A percentile compares a stretch with the other conserved stretches of the same genome.
These are phyloP conservation scores for Heliocidaris tuberculata DNA, from an alignment of 35 echinoderm and acorn worm species.

Conservation along the genomic window DNA sequence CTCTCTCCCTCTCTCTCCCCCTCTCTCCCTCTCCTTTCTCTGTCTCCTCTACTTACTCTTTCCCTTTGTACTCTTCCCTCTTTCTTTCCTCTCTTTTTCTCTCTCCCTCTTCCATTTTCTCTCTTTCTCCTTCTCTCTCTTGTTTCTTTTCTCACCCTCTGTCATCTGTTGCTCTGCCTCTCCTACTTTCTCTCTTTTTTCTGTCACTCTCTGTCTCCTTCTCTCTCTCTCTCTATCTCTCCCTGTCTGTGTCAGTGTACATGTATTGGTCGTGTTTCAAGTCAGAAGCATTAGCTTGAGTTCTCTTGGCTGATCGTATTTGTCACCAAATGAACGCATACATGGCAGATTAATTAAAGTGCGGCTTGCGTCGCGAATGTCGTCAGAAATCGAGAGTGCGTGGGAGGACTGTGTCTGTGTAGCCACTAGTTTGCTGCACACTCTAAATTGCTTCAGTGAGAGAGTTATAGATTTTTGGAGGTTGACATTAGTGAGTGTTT, in stretches of 20 bases:
- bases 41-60: neutral
- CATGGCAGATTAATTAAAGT: constrained; percentile 13
- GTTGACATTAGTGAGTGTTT: neutral
- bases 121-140: neutral
- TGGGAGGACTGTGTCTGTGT: neutral
- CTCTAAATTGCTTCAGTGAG: neutral
- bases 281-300: neutral
- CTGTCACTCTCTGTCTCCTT: neutral
- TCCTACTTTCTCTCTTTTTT: neutral
- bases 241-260: neutral
- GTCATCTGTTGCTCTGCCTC: neutral
- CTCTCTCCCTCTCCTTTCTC: neutral
- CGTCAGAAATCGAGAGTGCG: neutral
- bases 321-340: neutral
- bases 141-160: neutral
- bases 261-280: neutral
- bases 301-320: neutral
- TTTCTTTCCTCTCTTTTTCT: neutral
- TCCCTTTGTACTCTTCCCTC: neutral
- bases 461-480: constrained; percentile 5
- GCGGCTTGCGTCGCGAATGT: neutral
- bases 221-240: neutral
- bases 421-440: neutral
- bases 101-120: neutral
- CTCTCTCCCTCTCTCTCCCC: neutral